Percentiles rank a stretch among this genome's conserved stretches.
phyloP scores from a whole-genome alignment of 2,888 invertebrate genomes.

The Cordilura impudica region DNA sequence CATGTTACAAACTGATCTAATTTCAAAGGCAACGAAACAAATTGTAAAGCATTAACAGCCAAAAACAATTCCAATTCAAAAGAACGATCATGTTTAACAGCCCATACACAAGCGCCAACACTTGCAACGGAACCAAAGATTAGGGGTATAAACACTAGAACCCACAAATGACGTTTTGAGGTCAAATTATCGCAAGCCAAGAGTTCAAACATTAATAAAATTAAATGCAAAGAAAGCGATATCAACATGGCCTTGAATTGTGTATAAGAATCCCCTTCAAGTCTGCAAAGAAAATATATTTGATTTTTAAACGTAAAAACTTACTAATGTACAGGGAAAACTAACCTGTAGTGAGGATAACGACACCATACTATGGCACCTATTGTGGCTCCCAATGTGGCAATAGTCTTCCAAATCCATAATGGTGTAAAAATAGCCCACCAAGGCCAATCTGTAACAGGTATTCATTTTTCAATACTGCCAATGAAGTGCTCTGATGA shows the following conservation, averaged over 20 bases:
- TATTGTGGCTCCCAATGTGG: conserved; percentile 91
- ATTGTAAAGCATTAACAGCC: conserved; percentile 97
- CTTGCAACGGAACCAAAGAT: conserved; percentile 98
- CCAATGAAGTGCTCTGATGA: not conserved
- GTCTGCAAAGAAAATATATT: conserved; percentile 83
- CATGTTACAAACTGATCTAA: conserved; percentile 92
- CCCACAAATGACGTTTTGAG: conserved; percentile 86
- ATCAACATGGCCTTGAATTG: conserved; percentile 99
- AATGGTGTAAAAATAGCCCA: conserved; percentile 98
- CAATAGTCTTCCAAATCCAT: conserved; percentile 97
- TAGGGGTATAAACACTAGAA: conserved; percentile 94
- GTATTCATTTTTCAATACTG: not conserved
- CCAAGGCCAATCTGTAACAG: conserved; percentile 87
- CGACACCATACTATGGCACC: conserved; percentile 98
- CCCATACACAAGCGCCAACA: conserved; percentile 98
- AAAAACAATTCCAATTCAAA: conserved; percentile 97
- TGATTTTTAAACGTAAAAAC: not conserved
- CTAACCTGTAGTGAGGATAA: conserved; percentile 94
- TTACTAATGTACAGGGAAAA: not conserved
- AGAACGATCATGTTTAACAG: conserved; percentile 97
- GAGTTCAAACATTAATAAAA: conserved; percentile 96
- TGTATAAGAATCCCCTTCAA: conserved; percentile 96
- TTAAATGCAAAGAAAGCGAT: conserved; percentile 94
- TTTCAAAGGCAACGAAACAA: conserved; percentile 96
- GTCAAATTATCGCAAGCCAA: conserved; percentile 97